Conservation (phyloP, 2,888 invertebrate species). For the Conops quadrifasciatus region DNA sequence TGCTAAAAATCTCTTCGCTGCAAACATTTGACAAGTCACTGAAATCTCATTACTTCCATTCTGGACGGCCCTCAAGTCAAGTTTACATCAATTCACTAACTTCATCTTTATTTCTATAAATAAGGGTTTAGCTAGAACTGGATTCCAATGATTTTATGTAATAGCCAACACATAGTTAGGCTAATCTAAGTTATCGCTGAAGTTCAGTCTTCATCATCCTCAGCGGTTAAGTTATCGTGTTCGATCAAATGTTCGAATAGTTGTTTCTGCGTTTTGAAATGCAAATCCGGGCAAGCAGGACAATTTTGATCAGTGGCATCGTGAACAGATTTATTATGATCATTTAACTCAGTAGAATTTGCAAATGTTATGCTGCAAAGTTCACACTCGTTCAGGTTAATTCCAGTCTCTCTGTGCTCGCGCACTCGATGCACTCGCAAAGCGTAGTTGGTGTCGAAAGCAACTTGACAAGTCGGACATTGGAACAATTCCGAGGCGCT, state of each 20-base stretch:
- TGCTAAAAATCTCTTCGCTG: too few relatives aligned
- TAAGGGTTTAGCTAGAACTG: too few relatives aligned
- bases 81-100: too few relatives aligned
- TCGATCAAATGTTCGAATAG: conserved; percentile 43
- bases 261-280: conserved; percentile 41
- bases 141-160: too few relatives aligned
- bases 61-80: too few relatives aligned
- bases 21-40: too few relatives aligned
- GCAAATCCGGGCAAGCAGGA: conserved; percentile 39
- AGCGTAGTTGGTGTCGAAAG: conserved; percentile 35
- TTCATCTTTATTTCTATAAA: neutral
- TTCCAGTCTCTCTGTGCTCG: conserved; percentile 34
- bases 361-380: conserved; percentile 40
- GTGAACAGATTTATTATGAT: conserved; percentile 39
- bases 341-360: conserved; percentile 33
- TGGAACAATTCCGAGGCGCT: conserved; percentile 28
- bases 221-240: conserved; percentile 33
- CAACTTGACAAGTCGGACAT: conserved; percentile 34
- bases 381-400: conserved; percentile 39
- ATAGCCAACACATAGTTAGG: neutral
- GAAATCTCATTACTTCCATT: too few relatives aligned
- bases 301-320: conserved; percentile 35
- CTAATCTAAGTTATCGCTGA: neutral
- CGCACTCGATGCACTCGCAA: conserved; percentile 33
- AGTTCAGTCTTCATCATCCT: conserved; percentile 16